Evolutionary conservation across 2,113 vertebrate genomes (phyloP), one percentile per base, ranked within the genome.

Genomic region (Pollachius pollachius): DNA sequence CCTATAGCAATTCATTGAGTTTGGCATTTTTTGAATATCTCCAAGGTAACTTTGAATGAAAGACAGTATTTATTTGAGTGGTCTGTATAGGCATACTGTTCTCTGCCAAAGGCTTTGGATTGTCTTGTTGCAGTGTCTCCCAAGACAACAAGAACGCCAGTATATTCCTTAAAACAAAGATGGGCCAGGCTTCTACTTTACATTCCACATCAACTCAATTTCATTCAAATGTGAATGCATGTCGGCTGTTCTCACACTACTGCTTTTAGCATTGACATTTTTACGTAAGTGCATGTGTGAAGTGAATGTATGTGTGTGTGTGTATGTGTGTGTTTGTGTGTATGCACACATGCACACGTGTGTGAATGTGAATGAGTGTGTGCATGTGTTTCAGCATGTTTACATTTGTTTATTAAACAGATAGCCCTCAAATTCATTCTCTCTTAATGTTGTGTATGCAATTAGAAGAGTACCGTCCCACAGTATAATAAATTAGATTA

Each of bases 121-220:
- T 72, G 81, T 84, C 84, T 80, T 70, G 52, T 70, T 81, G 71
- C 78, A 54, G 61, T 25, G 65, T 79, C 80, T 77, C 64, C 74
- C 66, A 68, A 69, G 76, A 78, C 81, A 70, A 83, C 81, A 86
- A 85, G 73, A 52, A 11, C 69, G 63, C 34, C 80, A 73, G 71
- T 88, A 69, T 85, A 9, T 69, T 73, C 66, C 63, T 72, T 34
- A 68, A 67, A 25, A 16, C 64, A 59, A 73, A 68, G 63, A 72
- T 8, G 67, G 69, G 63, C 64, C 67, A 73, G 78, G 69, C 84
- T 79, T 16, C 4, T 27, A 15, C 65, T 19, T 37, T 60, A 19
- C 67, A 88, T 82, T 85, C 84, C 81, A 72, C 67, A 65, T 77
- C 75, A 78, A 78, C 75, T 54, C 52, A 15, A 82, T 71, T 57